Evolutionary conservation across 1,140 invertebrate genomes (phyloP).

Genomic region (Lithobius niger): DNA sequence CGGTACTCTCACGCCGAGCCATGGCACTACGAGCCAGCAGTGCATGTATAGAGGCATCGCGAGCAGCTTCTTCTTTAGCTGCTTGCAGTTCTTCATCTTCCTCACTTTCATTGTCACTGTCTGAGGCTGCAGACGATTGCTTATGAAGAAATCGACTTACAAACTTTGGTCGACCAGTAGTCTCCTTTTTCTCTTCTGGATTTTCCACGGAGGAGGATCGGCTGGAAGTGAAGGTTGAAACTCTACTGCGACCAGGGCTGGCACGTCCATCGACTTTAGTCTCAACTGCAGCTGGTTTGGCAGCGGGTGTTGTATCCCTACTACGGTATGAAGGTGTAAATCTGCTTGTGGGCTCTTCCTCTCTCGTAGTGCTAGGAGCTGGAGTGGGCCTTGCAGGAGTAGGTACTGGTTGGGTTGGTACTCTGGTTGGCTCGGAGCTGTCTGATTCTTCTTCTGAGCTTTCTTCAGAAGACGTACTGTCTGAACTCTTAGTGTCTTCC

Average conservation of each 20-base stretch:
- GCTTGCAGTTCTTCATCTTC: background rate
- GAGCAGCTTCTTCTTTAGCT: conserved; percentile 45
- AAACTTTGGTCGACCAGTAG: conserved; percentile 9
- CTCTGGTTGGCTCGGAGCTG: too few species aligned
- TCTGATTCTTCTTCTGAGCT: too few species aligned
- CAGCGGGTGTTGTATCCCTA: background rate
- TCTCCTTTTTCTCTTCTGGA: conserved; percentile 9
- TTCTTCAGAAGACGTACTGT: too few species aligned
- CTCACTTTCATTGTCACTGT: conserved; percentile 26
- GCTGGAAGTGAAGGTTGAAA: background rate
- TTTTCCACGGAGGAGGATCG: conserved; percentile 14
- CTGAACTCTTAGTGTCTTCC: too few species aligned
- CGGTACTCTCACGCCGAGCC: conserved; percentile 1
- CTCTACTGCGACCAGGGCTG: background rate
- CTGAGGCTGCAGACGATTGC: conserved; percentile 20
- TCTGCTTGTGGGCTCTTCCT: background rate
- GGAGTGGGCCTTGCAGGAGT: too few species aligned
- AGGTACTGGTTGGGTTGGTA: too few species aligned
- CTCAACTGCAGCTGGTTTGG: background rate
- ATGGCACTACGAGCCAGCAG: conserved; percentile 41
- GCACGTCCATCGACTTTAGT: background rate
- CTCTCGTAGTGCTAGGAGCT: background rate
- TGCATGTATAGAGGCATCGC: conserved; percentile 52
- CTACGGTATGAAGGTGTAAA: background rate
- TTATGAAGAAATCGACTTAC: conserved; percentile 20